Conservation (phyloP, 2,797 vertebrate genomes). For the Limosa lapponica region DNA sequence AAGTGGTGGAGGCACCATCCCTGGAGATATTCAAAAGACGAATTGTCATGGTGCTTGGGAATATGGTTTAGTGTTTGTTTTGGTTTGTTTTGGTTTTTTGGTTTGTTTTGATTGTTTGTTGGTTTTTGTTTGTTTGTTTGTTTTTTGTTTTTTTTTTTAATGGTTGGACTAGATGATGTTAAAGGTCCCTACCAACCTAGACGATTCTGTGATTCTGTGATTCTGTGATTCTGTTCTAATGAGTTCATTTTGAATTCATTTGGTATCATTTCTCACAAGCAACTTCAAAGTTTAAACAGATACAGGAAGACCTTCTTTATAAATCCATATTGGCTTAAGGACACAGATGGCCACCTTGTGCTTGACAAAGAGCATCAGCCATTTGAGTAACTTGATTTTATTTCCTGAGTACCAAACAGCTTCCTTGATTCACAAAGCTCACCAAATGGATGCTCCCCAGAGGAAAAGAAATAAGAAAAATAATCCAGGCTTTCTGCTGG, state of each 20-base stretch:
- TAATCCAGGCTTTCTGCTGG: neutral
- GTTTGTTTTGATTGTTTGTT: too few relatives aligned
- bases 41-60: too few relatives aligned
- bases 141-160: too few relatives aligned
- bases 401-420: neutral
- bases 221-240: too few relatives aligned
- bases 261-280: neutral
- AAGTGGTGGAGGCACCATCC: too few relatives aligned
- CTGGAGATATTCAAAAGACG: too few relatives aligned
- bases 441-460: neutral
- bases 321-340: fast-evolving
- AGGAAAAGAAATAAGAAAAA: neutral
- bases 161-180: too few relatives aligned
- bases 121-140: too few relatives aligned
- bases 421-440: neutral
- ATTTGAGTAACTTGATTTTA: neutral
- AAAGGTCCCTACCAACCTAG: too few relatives aligned
- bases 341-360: neutral
- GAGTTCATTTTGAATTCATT: neutral
- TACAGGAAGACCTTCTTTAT: neutral
- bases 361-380: neutral
- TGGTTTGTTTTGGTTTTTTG: too few relatives aligned
- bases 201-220: too few relatives aligned
- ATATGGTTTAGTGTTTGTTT: too few relatives aligned
- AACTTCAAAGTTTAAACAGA: neutral